Base-by-base conservation (phyloP, 2,797 vertebrate genomes). In the Manis crassicaudata region DNA sequence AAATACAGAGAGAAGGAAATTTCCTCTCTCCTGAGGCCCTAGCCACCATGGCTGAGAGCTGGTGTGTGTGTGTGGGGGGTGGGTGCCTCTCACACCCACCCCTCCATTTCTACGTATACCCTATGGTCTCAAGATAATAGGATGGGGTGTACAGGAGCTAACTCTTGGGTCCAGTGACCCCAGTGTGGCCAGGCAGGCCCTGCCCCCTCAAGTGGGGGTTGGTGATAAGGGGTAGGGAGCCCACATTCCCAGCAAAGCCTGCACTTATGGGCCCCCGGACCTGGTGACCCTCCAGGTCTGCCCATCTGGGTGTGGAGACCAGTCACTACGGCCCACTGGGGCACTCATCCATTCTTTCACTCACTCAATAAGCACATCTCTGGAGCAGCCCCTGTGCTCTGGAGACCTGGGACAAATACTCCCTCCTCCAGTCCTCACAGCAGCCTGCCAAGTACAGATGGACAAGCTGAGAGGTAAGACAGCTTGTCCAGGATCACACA, bases 1-100 rank as follows among this genome's bases (percentile, higher is more conserved):
- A 98, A 97, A 97, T 84, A 96, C 21, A 0, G 0, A 75, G 60
- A 65, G 90, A 76, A 92, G 91, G 83, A 79, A 67, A 88, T 77
- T 91, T 96, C 86, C 94, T 75, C 63, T 83, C 75, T 83, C 62
- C 3, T 11, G 50, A 70, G 81, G 86, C 29, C 82, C 50, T 17
- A 58, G 76, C 29, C 29, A 2, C 75, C 89, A 6, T 29, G 76
- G 29, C 23, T 0, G 4, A 62, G 76, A 20, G 70, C 63, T 21
- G 18, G 43, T 50, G 43, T 43, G 5, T 43, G 43, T 6, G 43
- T 46, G 43, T 9, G 43, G 43, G 46, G 46, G 2, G 46, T 11
- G 40, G 2, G 16, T 56, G 79, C 82, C 56, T 63, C 18, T 75
- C n/a, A 46, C 25, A 5, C 23, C 18, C 43, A 2, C 35, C 17